Base-by-base conservation (phyloP, 2,888 invertebrate species). In the Stratiomys singularior region DNA sequence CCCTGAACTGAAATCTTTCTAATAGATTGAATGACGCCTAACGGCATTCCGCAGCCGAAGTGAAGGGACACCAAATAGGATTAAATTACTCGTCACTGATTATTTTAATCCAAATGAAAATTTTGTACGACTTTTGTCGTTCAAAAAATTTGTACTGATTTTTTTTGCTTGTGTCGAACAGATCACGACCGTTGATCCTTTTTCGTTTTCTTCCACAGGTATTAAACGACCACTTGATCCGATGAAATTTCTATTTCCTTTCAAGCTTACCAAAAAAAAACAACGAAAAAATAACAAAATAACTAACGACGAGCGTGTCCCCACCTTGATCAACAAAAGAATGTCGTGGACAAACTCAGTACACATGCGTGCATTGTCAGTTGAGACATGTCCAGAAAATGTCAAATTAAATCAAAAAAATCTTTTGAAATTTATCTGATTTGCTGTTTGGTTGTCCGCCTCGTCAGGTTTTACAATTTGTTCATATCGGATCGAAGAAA, bases 81-180 rank as follows among this genome's bases (percentile, higher is more conserved):
- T 79, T 79, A 79, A 79, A 78, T 79, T 79, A 79, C 79, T 67
- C 77, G 52, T 58, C 67, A 56, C 69, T 52, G 79, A 77, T 78
- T 79, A 76, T 77, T 77, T 69, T 77, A 79, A 79, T 77, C 79
- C 79, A 79, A 77, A 77, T 77, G 76, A 79, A 79, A 79, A 79
- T 79, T 79, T 79, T 77, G 77, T 77, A 69, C 76, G 64, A 60
- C 76, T 64, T 64, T 64, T 60, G 76, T 76, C 76, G 47, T 46
- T 64, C 76, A 63, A 13, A 47, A 74, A 52, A 44, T 37, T 28
- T 74, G 15, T n/a, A 37, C 9, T 23, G 58, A 21, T 60, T 74
- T 74, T 60, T 74, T n/a, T 72, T 72, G 28, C 11, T 56, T 27
- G 21, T 58, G 30, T 67, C 58, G n/a, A n/a, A 63, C 47, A 63